Base-by-base conservation (phyloP, 2,888 invertebrate species). In the Scaptomyza reducta region DNA sequence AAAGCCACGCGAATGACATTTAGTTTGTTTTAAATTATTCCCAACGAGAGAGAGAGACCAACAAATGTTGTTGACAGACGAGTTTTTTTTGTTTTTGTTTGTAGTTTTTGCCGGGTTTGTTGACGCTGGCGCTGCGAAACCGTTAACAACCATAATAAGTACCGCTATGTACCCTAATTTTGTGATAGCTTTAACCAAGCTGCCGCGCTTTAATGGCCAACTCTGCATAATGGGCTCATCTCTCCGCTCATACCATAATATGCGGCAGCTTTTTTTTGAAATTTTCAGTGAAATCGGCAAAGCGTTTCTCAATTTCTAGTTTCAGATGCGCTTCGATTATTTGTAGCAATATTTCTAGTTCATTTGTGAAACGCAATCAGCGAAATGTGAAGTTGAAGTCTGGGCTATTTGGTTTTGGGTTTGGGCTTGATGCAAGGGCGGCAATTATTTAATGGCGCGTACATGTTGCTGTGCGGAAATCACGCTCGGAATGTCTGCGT, bases 361-460 rank as follows among this genome's bases (percentile, higher is more conserved):
- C 66, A 73, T 83, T 87, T 86, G 77, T 80, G 77, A 87, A 87
- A 81, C 78, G 77, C 81, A 84, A 79, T 86, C 88, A 76, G 70
- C 40, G 60, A 45, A 61, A 70, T 65, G 62, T 71, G 68, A 61
- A 64, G 63, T 42, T 59, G 11, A 11, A 18, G 66, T 62, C 55
- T 58, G 64, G 61, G 50, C 42, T 47, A 13, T 16, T 56, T 25
- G 4, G 22, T 35, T 40, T 38, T 44, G 46, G 54, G 31, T 31
- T 47, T 46, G 47, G 61, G 16, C 10, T 40, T 16, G 16, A 0
- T 65, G 71, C 65, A 68, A 71, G 88, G 79, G 84, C 85, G 85
- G 85, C 87, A 87, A 89, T 89, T 90, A 90, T 89, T 89, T 89
- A 89, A 90, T 89, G 89, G 81, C 75, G 80, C 89, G 89, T 79